phyloP scores from a whole-genome alignment of 2,113 vertebrate species.

The Brienomyrus longianalis region DNA sequence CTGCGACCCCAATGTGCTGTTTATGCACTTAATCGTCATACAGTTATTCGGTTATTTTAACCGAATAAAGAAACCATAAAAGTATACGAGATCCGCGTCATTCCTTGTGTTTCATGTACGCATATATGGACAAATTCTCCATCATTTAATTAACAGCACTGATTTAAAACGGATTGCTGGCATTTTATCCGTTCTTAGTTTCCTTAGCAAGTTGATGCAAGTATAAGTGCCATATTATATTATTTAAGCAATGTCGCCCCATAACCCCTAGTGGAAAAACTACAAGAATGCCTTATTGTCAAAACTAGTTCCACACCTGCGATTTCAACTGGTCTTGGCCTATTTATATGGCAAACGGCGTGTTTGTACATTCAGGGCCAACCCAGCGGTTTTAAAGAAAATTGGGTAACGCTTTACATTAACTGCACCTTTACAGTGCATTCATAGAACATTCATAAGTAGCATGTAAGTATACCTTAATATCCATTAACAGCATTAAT shows the following conservation, averaged over 20 bases:
- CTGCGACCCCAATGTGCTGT: no score
- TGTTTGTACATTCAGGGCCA: not conserved
- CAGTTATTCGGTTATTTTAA: not conserved
- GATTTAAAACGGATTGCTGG: not conserved
- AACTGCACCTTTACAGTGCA: not conserved
- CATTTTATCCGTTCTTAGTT: not conserved
- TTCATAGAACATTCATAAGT: not conserved
- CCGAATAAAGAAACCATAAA: not conserved
- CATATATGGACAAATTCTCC: not conserved
- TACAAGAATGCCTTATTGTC: not conserved
- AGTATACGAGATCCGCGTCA: not conserved
- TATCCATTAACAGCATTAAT: not conserved
- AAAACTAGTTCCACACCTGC: not conserved
- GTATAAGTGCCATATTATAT: not conserved
- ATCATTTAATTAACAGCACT: not conserved
- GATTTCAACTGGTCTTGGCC: not conserved
- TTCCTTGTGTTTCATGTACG: not conserved
- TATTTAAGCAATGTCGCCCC: not conserved
- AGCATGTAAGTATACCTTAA: not conserved
- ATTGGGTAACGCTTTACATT: not conserved
- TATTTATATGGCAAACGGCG: not conserved
- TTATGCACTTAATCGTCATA: no score
- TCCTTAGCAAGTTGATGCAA: not conserved
- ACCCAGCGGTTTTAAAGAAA: not conserved
- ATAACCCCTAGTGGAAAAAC: not conserved